Base-by-base conservation (phyloP, 1,140 invertebrate genomes). In the Nomia melanderi region DNA sequence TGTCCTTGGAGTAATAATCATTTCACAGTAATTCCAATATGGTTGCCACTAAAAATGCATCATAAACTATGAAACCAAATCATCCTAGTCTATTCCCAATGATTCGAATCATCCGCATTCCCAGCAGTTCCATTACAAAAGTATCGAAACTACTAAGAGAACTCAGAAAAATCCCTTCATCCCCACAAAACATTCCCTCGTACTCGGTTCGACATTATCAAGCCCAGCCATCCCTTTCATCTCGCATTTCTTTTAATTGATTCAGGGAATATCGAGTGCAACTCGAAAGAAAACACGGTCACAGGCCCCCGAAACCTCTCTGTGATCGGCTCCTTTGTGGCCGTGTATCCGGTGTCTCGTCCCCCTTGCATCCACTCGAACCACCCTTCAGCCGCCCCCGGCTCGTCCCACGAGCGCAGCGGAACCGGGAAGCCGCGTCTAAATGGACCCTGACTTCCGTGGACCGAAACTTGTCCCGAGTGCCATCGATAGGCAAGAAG, bases 271-370 rank as follows among this genome's bases (percentile, higher is more conserved):
- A 72, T 47, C 41, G 71, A 74, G 31, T 5, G 36, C 20, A 23
- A 44, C 31, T 9, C 29, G 17, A 56, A 17, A 53, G 44, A 23
- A 50, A 54, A 41, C 25, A 73, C 31, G 25, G 2, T 36, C 25
- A 65, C 23, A 65, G 44, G 9, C n/a, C n/a, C n/a, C n/a, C n/a
- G n/a, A n/a, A n/a, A n/a, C n/a, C n/a, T n/a, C 17, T 27, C 33
- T 60, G 70, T 53, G 50, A 72, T 72, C 41, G 57, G n/a, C 5
- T 20, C 7, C 70, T 72, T 72, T 72, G 70, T 63, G 17, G 41
- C 29, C 6, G 2, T 47, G 33, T 69, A 39, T 41, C 17, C 20
- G 2, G 20, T 44, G 41, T 63, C 25, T 23, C 57, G 8, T 5
- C 20, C 29, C 29, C 23, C 50, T 25, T 27, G 17, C 41, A 50